phyloP scores from a whole-genome alignment of 2,888 invertebrate species.

The Leptopterna dolabrata region DNA sequence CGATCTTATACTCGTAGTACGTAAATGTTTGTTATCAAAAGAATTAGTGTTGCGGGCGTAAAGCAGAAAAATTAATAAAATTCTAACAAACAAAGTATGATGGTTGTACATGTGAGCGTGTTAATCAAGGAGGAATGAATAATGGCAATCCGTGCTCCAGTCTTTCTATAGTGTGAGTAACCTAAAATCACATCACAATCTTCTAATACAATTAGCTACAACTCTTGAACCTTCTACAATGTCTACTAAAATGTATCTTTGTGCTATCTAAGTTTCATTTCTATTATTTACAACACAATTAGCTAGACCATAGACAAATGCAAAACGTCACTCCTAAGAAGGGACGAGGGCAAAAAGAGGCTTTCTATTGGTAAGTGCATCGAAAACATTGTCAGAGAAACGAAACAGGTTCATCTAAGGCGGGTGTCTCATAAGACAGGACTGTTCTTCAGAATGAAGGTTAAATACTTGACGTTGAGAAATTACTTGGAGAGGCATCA shows the following conservation, averaged over 20 bases:
- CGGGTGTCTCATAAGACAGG: neutral
- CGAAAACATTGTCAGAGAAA: neutral
- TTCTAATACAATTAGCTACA: slow-evolving; percentile 23
- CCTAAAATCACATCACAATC: neutral
- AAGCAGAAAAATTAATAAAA: no score
- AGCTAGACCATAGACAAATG: slow-evolving; percentile 43
- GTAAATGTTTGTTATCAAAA: no score
- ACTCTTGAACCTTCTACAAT: slow-evolving; percentile 8
- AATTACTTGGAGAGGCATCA: slow-evolving; percentile 23
- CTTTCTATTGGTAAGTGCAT: neutral
- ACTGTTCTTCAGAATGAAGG: slow-evolving; percentile 36
- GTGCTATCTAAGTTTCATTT: neutral
- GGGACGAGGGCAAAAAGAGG: neutral
- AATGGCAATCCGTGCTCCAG: neutral
- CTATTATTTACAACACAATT: slow-evolving; percentile 30
- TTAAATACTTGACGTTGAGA: slow-evolving; percentile 38
- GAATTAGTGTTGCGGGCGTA: no score
- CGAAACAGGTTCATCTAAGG: neutral
- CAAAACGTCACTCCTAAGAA: neutral
- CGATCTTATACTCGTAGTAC: no score
- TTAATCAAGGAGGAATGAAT: neutral
- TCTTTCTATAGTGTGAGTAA: neutral
- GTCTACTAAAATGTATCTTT: slow-evolving; percentile 31
- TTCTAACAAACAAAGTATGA: no score
- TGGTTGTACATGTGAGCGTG: no score